Evolutionary conservation across 2,888 invertebrate species (phyloP).

Genomic region (Omphaloscelis lunosa): DNA sequence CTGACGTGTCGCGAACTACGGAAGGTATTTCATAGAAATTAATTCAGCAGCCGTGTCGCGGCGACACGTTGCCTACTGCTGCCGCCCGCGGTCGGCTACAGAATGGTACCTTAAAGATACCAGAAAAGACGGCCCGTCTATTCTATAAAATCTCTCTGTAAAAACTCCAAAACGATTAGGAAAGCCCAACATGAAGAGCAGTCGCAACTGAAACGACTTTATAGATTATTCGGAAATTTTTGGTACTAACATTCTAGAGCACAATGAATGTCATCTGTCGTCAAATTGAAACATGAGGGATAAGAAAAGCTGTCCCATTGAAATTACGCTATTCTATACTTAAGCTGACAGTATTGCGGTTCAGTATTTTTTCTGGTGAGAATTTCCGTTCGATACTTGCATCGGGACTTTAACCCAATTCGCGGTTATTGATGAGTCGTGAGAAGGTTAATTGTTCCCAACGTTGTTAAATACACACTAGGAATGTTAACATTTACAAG

Average conservation of each 20-base stretch:
- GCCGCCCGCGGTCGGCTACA: too few species aligned
- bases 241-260: neutral
- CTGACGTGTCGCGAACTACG: too few species aligned
- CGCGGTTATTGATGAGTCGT: slow-evolving; percentile 11
- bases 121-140: too few species aligned
- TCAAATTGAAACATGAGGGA: neutral
- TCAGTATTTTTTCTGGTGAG: slow-evolving; percentile 7
- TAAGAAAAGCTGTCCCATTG: neutral
- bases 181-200: neutral
- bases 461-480: neutral
- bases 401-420: slow-evolving; percentile 15
- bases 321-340: neutral
- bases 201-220: neutral
- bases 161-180: neutral
- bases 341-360: neutral
- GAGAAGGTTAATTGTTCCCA: slow-evolving; percentile 20
- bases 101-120: too few species aligned
- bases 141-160: neutral
- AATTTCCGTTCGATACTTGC: slow-evolving; percentile 7
- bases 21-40: too few species aligned
- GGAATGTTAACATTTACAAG: neutral
- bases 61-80: too few species aligned
- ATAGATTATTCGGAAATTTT: neutral
- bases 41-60: too few species aligned
- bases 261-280: neutral